These are phyloP conservation scores for Pocillopora verrucosa DNA, from an alignment of 64 coral and sea anemone genomes.

Conservation along the genomic window DNA sequence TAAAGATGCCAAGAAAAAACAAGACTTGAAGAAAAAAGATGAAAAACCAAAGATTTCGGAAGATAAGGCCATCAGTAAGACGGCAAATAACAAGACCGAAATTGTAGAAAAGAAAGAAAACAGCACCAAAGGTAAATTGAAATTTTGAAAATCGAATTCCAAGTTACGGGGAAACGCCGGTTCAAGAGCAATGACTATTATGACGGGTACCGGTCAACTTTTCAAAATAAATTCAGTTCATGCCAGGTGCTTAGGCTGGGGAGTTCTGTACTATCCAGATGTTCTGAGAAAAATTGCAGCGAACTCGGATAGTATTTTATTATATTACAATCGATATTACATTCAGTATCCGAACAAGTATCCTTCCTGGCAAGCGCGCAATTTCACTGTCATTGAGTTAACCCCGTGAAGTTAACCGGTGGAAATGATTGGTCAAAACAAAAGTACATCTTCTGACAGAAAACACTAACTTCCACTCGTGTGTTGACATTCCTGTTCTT, in stretches of 20 bases:
- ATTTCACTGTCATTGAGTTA: too few species aligned
- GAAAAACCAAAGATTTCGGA: constrained; percentile 4
- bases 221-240: constrained; percentile 1
- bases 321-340: neutral
- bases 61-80: neutral
- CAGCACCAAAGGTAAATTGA: constrained; percentile 22
- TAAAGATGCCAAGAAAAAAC: neutral
- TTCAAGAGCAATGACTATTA: neutral
- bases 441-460: too few species aligned
- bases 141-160: neutral
- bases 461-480: too few species aligned
- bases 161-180: neutral
- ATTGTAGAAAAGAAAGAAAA: constrained; percentile 22
- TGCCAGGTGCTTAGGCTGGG: neutral
- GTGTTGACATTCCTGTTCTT: too few species aligned
- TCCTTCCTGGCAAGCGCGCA: too few species aligned
- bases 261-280: neutral
- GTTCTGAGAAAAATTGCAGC: neutral
- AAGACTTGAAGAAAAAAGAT: constrained; percentile 32
- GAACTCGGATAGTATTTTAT: too few species aligned
- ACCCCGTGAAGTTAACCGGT: too few species aligned
- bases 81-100: neutral
- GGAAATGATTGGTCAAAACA: too few species aligned
- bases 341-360: neutral
- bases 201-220: constrained; percentile 9